Evolutionary conservation across 2,113 vertebrate genomes (phyloP).

Genomic region (Paraplagusia blochii): DNA sequence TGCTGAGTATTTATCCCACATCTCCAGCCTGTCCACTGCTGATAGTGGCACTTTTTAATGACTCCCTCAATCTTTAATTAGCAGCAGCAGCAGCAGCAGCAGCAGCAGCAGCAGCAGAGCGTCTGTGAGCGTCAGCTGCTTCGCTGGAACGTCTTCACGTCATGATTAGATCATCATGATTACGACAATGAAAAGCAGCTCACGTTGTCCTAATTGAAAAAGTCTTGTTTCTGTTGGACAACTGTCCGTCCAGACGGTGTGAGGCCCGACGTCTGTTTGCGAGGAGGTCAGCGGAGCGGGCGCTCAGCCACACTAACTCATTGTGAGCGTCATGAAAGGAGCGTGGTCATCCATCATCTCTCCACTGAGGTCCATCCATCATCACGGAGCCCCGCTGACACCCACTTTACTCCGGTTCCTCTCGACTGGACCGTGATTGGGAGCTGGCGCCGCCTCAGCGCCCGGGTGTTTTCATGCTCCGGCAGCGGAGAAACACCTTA

Average conservation of each 20-base stretch:
- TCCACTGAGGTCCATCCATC: constrained; percentile 70
- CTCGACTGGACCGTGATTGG: constrained; percentile 65
- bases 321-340: constrained; percentile 63
- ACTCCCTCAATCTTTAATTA: constrained; percentile 69
- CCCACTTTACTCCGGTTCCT: constrained; percentile 65
- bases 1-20: constrained; percentile 39
- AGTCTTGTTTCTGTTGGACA: too few relatives aligned
- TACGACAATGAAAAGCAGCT: constrained; percentile 10
- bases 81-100: too few relatives aligned
- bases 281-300: constrained; percentile 46
- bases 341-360: constrained; percentile 69
- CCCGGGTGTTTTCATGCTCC: constrained; percentile 45
- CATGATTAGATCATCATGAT: too few relatives aligned
- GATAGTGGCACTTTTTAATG: constrained; percentile 69
- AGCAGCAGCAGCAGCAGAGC: too few relatives aligned
- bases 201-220: not conserved
- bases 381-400: constrained; percentile 57
- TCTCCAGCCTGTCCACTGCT: constrained; percentile 52
- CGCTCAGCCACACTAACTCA: constrained; percentile 42
- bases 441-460: constrained; percentile 17
- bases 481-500: constrained; percentile 36
- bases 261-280: constrained; percentile 29
- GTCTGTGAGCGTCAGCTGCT: too few relatives aligned
- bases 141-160: too few relatives aligned
- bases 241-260: constrained; percentile 17